A percentile compares a stretch with the other conserved stretches of the same genome.
phyloP scores from a whole-genome alignment of 2,113 vertebrate species.

The Monopterus albus region DNA sequence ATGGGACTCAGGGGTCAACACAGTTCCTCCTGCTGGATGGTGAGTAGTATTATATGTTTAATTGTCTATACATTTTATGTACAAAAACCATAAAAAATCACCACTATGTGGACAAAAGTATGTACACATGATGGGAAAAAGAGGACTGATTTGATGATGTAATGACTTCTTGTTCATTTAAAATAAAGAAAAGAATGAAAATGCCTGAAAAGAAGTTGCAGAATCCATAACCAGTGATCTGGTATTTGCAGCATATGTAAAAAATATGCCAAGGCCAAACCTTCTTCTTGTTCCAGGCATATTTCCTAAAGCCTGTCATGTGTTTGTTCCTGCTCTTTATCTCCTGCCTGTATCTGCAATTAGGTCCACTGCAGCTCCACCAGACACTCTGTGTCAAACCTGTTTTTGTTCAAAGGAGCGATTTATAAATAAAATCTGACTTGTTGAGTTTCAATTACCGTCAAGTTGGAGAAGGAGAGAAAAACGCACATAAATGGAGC shows the following conservation, averaged over 20 bases:
- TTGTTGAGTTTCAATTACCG: slow-evolving; percentile 77
- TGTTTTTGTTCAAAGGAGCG: slow-evolving; percentile 56
- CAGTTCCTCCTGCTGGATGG: slow-evolving; percentile 85
- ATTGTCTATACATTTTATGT: no score
- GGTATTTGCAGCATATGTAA: neutral
- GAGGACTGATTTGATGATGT: neutral
- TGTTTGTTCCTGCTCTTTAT: slow-evolving; percentile 28
- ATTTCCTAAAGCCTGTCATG: slow-evolving; percentile 10
- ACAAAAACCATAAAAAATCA: no score
- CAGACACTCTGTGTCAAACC: slow-evolving; percentile 56
- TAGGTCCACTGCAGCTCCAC: slow-evolving; percentile 38
- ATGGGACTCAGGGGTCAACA: slow-evolving; percentile 64
- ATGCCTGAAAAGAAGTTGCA: no score
- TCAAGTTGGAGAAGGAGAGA: slow-evolving; percentile 50
- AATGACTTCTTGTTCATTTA: neutral
- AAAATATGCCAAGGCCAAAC: neutral
- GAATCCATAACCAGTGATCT: neutral
- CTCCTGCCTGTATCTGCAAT: slow-evolving; percentile 54
- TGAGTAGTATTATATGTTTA: slow-evolving; percentile 52
- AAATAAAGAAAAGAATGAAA: no score
- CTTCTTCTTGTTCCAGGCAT: neutral
- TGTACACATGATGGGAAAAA: no score
- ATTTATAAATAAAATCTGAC: slow-evolving; percentile 73
- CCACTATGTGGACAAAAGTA: no score
- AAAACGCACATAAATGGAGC: slow-evolving; percentile 46